phyloP scores from a whole-genome alignment of 2,888 invertebrate genomes.

The Lottia gigantea region DNA sequence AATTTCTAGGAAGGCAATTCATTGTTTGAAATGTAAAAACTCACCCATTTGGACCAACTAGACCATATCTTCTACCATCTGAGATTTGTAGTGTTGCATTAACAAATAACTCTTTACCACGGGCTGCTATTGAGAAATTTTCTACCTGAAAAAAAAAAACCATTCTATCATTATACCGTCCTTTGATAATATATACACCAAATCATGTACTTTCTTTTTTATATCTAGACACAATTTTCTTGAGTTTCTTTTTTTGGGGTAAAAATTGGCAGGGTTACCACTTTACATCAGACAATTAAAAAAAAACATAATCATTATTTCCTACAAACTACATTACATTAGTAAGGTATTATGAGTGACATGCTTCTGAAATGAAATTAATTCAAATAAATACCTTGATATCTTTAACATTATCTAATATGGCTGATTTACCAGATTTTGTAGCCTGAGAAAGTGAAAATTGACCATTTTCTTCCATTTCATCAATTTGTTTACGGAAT shows the following conservation, averaged over 20 bases:
- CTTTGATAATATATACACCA: not conserved
- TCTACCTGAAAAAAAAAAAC: slow-evolving; percentile 72
- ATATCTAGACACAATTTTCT: too few species aligned
- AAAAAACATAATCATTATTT: too few species aligned
- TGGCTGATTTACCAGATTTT: slow-evolving; percentile 71
- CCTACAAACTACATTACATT: too few species aligned
- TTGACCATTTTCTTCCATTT: slow-evolving; percentile 74
- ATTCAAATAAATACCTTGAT: slow-evolving; percentile 79
- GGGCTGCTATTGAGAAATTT: slow-evolving; percentile 96
- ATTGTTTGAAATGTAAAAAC: too few species aligned
- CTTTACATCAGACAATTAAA: too few species aligned
- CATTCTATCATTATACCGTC: not conserved
- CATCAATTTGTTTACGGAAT: slow-evolving; percentile 54
- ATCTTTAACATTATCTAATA: slow-evolving; percentile 88
- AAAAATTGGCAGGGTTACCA: too few species aligned
- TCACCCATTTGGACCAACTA: slow-evolving; percentile 97
- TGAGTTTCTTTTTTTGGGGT: too few species aligned
- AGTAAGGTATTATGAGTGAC: too few species aligned
- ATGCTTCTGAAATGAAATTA: not conserved
- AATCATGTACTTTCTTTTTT: too few species aligned
- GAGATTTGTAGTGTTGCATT: slow-evolving; percentile 95
- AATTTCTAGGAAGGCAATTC: too few species aligned
- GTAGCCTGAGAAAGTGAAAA: slow-evolving; percentile 92
- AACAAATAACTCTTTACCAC: slow-evolving; percentile 96
- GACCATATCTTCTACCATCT: slow-evolving; percentile 91